Conservation (phyloP, 2,888 invertebrate genomes). For the Caenorhabditis sinica region DNA sequence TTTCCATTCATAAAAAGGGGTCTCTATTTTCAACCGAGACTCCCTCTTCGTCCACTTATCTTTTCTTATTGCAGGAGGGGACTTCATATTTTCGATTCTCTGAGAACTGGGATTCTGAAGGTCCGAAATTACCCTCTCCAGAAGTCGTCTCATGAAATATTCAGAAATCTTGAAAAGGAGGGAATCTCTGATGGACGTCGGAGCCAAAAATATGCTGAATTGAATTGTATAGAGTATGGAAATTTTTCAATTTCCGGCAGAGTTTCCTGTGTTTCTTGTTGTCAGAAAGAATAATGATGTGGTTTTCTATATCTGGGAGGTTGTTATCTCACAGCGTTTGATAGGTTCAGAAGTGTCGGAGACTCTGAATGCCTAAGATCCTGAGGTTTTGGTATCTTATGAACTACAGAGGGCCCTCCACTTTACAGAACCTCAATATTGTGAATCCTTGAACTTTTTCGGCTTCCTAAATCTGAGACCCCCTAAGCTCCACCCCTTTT, state of each 20-base stretch:
- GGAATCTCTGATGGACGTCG: neutral
- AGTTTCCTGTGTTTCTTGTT: conserved; percentile 9
- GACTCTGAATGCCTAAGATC: too few relatives aligned
- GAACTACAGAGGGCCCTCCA: too few relatives aligned
- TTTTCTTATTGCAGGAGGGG: neutral
- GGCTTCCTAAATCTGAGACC: neutral
- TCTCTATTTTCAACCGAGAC: conserved; percentile 1
- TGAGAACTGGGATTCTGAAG: neutral
- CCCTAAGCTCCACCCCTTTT: neutral
- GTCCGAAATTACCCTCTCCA: neutral
- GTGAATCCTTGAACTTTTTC: neutral
- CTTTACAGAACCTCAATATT: too few relatives aligned
- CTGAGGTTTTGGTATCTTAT: too few relatives aligned
- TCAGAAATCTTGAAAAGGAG: neutral
- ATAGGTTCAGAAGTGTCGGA: too few relatives aligned
- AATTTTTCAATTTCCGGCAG: conserved; percentile 13
- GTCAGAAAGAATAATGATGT: neutral
- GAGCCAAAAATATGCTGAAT: neutral
- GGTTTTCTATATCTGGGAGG: too few relatives aligned
- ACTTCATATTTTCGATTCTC: neutral
- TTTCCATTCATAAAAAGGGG: conserved; percentile 44
- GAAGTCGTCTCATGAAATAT: neutral
- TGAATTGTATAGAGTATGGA: conserved; percentile 21
- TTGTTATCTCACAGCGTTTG: too few relatives aligned
- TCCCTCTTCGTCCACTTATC: conserved; percentile 20